Conservation (phyloP, 2,113 vertebrate species). For the Oreochromis spilurus region DNA sequence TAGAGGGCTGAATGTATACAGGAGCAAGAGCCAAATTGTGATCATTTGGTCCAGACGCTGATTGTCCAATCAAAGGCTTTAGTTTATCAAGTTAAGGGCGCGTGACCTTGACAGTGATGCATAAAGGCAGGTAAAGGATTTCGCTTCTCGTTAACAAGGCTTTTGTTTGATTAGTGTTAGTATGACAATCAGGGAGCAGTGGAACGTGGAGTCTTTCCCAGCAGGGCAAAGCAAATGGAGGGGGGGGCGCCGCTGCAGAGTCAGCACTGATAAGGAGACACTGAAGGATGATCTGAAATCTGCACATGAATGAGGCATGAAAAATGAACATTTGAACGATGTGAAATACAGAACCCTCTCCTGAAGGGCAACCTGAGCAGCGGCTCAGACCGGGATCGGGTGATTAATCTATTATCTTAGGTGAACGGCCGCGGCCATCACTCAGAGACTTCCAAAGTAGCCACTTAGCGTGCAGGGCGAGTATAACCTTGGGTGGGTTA, state of each 20-base stretch:
- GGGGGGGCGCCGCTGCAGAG: slow-evolving; percentile 12
- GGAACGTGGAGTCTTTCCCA: slow-evolving; percentile 2
- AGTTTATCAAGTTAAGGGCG: not conserved
- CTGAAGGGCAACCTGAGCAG: slow-evolving; percentile 26
- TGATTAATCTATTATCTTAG: slow-evolving; percentile 45
- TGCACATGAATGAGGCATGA: slow-evolving; percentile 33
- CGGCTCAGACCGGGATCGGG: not conserved
- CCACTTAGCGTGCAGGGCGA: slow-evolving; percentile 6
- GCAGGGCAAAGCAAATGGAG: slow-evolving; percentile 34
- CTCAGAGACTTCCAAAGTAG: slow-evolving; percentile 26
- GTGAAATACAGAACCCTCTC: not conserved
- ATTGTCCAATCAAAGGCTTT: not conserved
- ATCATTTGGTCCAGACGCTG: not conserved
- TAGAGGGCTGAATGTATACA: slow-evolving; percentile 22
- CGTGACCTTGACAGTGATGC: slow-evolving; percentile 44
- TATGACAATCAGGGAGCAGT: not conserved
- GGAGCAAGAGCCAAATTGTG: not conserved
- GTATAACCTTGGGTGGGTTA: slow-evolving; percentile 46
- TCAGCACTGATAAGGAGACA: slow-evolving; percentile 51
- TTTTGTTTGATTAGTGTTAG: slow-evolving; percentile 21
- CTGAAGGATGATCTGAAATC: slow-evolving; percentile 38
- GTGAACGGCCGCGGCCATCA: slow-evolving; percentile 25
- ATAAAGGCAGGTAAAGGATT: not conserved
- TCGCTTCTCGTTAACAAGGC: not conserved
- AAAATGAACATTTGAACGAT: slow-evolving; percentile 25